Evolutionary conservation across 2,888 invertebrate genomes (phyloP).

Genomic region (Graphium colonna): DNA sequence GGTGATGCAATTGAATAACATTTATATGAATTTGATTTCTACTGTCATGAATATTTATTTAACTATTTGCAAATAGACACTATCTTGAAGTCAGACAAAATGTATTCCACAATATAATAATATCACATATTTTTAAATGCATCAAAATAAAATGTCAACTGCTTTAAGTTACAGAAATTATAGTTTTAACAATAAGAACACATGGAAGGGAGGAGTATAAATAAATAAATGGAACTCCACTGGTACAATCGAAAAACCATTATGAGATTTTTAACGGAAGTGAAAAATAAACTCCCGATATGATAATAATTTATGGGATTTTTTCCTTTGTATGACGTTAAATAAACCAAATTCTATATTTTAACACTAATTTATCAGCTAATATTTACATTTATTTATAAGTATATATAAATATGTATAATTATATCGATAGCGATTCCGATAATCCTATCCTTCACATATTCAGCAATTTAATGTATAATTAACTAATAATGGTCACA

Average conservation of each 20-base stretch:
- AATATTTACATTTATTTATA: constrained; percentile 80
- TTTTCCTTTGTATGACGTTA: constrained; percentile 75
- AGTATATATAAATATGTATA: constrained; percentile 80
- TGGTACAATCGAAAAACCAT: constrained; percentile 79
- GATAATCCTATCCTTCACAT: constrained; percentile 72
- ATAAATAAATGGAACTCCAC: constrained; percentile 75
- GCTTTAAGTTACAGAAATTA: constrained; percentile 43
- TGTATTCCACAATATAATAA: constrained; percentile 74
- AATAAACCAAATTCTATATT: constrained; percentile 78
- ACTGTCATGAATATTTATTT: constrained; percentile 40
- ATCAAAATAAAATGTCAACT: constrained; percentile 66
- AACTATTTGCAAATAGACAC: constrained; percentile 63
- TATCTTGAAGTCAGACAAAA: constrained; percentile 78
- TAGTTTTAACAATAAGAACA: constrained; percentile 41
- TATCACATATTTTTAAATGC: constrained; percentile 80
- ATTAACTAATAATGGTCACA: constrained; percentile 79
- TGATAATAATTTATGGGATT: constrained; percentile 79
- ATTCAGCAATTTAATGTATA: constrained; percentile 75
- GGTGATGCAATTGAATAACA: constrained; percentile 32
- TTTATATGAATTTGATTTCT: constrained; percentile 54
- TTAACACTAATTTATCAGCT: constrained; percentile 76
- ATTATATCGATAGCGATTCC: constrained; percentile 75
- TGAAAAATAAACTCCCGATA: constrained; percentile 71
- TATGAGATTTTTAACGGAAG: constrained; percentile 78
- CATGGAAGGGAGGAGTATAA: constrained; percentile 58